Base-by-base conservation (phyloP, 2,888 invertebrate genomes). In the Amphiduros pacificus region DNA sequence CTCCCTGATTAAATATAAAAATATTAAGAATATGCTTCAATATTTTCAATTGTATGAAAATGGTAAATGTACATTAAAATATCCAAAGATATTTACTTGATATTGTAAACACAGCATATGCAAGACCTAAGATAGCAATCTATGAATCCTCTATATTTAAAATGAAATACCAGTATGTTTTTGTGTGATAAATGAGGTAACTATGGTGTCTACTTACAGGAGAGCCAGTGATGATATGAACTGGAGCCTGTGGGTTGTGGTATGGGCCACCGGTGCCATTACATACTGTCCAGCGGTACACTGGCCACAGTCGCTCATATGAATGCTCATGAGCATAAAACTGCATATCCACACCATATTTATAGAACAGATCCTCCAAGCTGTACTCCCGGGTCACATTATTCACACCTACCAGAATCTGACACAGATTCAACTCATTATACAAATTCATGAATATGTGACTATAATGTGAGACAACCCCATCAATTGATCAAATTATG, bases 271-370 rank as follows among this genome's bases (percentile, higher is more conserved):
- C 17, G 14, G 48, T 61, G 11, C 61, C 61, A 32, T 61, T 62
- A 24, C 55, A 49, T 14, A 59, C 41, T 58, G 57, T 24, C 58
- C 51, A 17, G 31, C 63, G 44, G 44, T 61, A 67, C 27, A 67
- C 59, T 26, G 67, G 67, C 63, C 65, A 67, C 22, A 65, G 51
- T 32, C 67, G 48, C 55, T 67, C 67, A 56, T 67, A 67, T 14
- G 62, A 63, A 52, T 67, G 67, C 44, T 67, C 67, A 59, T 67
- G 67, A 11, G 67, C 67, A 41, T 60, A 67, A 50, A 65, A 57
- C 51, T 62, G 62, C 24, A 65, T 20, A 54, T 65, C 65, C 4
- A 67, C 67, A 5, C 63, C 65, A 53, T 63, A 57, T 32, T 63
- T 58, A 26, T 63, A 61, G 31, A 67, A 67, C 36, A 67, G 29